These are phyloP conservation scores for Sebastes matsubarae DNA, from an alignment of 2,797 vertebrate genomes.

Conservation along the genomic window DNA sequence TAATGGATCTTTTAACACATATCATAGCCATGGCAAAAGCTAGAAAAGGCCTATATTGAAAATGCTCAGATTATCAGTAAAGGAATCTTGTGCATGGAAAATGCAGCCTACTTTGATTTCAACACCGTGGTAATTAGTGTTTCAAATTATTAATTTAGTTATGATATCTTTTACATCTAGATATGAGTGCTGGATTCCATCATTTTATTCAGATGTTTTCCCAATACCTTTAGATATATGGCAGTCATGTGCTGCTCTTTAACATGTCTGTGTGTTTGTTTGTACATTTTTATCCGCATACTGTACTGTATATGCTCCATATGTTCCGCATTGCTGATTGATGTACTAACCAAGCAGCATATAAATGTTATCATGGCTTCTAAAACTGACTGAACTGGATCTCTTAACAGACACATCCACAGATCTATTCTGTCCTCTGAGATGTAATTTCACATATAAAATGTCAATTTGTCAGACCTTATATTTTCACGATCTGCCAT, in stretches of 20 bases:
- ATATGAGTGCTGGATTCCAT: neutral
- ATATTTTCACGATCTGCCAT: neutral
- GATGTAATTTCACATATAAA: neutral
- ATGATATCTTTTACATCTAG: neutral
- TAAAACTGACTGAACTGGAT: neutral
- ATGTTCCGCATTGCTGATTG: neutral
- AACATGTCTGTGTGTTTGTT: neutral
- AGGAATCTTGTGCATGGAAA: slow-evolving; percentile 1
- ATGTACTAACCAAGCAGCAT: neutral
- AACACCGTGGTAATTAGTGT: neutral
- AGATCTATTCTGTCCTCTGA: neutral
- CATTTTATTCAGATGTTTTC: neutral
- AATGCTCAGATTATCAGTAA: neutral
- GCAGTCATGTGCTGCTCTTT: neutral
- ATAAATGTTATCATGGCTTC: neutral
- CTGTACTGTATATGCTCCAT: neutral
- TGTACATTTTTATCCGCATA: neutral
- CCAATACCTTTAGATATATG: neutral
- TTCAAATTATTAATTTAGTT: slow-evolving; percentile 9
- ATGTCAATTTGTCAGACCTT: neutral
- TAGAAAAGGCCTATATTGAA: neutral
- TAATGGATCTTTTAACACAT: neutral
- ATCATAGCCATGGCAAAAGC: neutral
- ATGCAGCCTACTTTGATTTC: neutral
- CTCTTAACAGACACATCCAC: neutral